These are phyloP conservation scores for Drosophila pectinifera DNA, from an alignment of 1,140 invertebrate genomes.

Conservation along the genomic window DNA sequence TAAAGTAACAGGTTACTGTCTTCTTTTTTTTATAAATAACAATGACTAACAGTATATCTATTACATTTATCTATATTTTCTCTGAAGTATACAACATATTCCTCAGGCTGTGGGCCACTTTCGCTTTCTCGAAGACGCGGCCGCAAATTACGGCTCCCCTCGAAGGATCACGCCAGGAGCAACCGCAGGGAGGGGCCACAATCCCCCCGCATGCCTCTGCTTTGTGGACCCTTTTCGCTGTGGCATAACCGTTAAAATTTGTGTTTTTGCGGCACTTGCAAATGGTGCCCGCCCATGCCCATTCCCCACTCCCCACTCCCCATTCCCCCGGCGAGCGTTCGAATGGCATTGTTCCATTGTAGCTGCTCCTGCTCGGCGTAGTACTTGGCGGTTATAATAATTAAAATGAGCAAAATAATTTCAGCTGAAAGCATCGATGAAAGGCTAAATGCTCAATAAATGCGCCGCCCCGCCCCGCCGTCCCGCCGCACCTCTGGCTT, in stretches of 20 bases:
- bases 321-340: neutral
- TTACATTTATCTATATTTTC: no score
- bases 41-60: no score
- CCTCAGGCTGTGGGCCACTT: neutral
- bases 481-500: neutral
- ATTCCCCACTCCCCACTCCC: no score
- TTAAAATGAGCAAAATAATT: conserved; percentile 83
- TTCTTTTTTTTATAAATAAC: no score
- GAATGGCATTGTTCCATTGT: conserved; percentile 42
- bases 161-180: conserved; percentile 1
- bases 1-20: no score
- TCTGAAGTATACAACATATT: neutral
- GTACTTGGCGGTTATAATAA: conserved; percentile 81
- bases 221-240: conserved; percentile 17
- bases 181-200: conserved; percentile 6
- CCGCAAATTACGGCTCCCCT: conserved; percentile 8
- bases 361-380: conserved; percentile 33
- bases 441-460: conserved; percentile 82
- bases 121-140: neutral
- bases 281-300: neutral
- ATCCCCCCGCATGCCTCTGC: neutral
- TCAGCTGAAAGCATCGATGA: conserved; percentile 80
- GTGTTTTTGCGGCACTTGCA: conserved; percentile 60
- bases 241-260: conserved; percentile 77
- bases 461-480: conserved; percentile 22